Conservation (phyloP, 2,797 vertebrate genomes). For the Amazona finschi region DNA sequence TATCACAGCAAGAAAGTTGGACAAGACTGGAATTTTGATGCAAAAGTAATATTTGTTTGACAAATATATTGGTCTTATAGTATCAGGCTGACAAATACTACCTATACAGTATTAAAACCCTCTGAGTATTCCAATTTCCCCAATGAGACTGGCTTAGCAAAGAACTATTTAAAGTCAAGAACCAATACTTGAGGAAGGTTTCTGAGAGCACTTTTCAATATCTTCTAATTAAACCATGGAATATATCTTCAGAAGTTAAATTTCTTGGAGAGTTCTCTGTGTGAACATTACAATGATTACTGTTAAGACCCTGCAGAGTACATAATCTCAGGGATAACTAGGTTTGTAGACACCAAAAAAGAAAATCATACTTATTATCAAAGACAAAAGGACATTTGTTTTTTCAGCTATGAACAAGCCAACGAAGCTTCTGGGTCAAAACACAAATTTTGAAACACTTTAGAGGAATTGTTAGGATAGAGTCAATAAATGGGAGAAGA, state of each 20-base stretch:
- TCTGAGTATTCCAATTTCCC: neutral
- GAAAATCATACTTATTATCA: neutral
- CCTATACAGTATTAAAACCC: neutral
- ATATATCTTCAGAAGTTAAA: neutral
- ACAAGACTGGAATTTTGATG: neutral
- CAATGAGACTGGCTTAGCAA: neutral
- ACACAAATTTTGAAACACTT: neutral
- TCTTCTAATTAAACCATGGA: neutral
- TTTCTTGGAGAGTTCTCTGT: neutral
- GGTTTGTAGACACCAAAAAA: neutral
- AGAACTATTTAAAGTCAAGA: constrained; percentile 8
- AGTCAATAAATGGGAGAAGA: neutral
- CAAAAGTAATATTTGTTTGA: neutral
- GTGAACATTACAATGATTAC: neutral
- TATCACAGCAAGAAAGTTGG: neutral
- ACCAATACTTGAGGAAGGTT: neutral
- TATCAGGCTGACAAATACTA: neutral
- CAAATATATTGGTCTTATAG: neutral
- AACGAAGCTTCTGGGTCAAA: neutral
- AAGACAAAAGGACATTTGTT: neutral
- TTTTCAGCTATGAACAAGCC: neutral
- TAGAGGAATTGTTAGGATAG: neutral
- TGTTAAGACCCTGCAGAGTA: neutral
- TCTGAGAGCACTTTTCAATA: neutral
- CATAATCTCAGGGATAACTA: neutral